A percentile compares a stretch with the other conserved stretches of the same genome.
These are phyloP conservation scores for Cladopsammia gracilis DNA, from an alignment of 64 coral and sea anemone species.

Conservation along the genomic window DNA sequence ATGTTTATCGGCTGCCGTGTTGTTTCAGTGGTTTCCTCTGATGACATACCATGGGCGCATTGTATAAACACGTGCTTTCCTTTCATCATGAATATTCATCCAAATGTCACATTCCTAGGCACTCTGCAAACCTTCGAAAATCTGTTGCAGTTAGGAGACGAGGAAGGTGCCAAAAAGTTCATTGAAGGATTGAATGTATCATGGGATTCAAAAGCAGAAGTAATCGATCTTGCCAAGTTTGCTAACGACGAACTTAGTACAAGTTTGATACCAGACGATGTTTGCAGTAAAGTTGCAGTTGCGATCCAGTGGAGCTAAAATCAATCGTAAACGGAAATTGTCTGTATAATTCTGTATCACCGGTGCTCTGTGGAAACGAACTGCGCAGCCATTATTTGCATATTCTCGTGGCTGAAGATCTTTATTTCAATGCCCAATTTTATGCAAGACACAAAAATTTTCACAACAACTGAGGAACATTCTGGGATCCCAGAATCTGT, in stretches of 20 bases:
- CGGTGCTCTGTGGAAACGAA: constrained; percentile 48
- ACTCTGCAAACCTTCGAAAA: constrained; percentile 62
- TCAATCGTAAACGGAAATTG: constrained; percentile 60
- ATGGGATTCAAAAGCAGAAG: constrained; percentile 53
- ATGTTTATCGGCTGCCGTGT: constrained; percentile 45
- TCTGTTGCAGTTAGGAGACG: constrained; percentile 30
- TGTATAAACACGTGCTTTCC: constrained; percentile 66
- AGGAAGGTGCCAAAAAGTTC: constrained; percentile 50
- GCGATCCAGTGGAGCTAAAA: constrained; percentile 33
- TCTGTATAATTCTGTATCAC: constrained; percentile 65
- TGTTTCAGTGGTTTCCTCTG: constrained; percentile 54
- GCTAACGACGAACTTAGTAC: constrained; percentile 43
- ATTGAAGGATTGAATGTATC: constrained; percentile 47
- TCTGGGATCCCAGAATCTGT: constrained; percentile 41
- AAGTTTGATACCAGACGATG: constrained; percentile 56
- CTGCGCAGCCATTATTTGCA: constrained; percentile 45
- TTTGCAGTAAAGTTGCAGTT: constrained; percentile 47
- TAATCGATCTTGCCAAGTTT: constrained; percentile 42
- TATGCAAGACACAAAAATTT: constrained; percentile 63
- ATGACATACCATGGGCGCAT: constrained; percentile 63
- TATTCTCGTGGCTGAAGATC: constrained; percentile 42
- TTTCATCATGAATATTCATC: constrained; percentile 54
- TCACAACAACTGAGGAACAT: constrained; percentile 40
- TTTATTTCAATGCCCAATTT: constrained; percentile 44
- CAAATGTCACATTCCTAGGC: constrained; percentile 28